A percentile compares a stretch with the other conserved stretches of the same genome.
These are phyloP conservation scores for Cichladusa arquata DNA, from an alignment of 2,113 vertebrate genomes.

Conservation along the genomic window DNA sequence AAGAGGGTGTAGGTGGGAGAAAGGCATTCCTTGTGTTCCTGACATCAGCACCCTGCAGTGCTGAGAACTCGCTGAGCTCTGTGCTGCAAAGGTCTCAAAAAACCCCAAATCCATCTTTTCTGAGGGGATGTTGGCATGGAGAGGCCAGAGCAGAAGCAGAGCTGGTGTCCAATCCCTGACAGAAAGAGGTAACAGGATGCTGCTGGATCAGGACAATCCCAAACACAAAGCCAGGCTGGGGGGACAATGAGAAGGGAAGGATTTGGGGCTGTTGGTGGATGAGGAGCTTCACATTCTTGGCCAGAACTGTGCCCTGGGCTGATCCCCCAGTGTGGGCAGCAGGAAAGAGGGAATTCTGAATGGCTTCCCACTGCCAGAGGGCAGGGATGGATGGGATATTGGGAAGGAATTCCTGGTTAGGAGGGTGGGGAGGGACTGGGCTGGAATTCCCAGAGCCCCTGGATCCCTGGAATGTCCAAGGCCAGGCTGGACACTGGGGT, in stretches of 20 bases:
- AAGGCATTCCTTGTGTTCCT: neutral
- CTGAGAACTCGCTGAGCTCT: neutral
- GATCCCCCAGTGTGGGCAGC: neutral
- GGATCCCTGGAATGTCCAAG: neutral
- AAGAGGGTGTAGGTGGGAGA: neutral
- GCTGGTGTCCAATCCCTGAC: accelerated
- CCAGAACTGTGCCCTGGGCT: neutral
- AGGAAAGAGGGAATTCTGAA: neutral
- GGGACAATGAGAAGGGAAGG: neutral
- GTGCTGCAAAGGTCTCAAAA: neutral
- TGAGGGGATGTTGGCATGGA: accelerated
- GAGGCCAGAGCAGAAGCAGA: neutral
- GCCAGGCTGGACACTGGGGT: accelerated
- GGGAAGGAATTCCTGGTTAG: neutral
- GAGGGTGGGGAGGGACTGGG: neutral
- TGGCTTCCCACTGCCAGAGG: neutral
- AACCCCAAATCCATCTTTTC: neutral
- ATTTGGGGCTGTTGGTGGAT: neutral
- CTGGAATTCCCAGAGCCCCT: neutral
- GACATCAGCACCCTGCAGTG: neutral
- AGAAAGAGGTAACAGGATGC: accelerated
- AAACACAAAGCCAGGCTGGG: neutral
- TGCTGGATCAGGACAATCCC: neutral
- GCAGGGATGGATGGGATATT: neutral
- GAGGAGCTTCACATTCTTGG: neutral